phyloP scores from a whole-genome alignment of 2,113 vertebrate genomes.

The Pongo pygmaeus region DNA sequence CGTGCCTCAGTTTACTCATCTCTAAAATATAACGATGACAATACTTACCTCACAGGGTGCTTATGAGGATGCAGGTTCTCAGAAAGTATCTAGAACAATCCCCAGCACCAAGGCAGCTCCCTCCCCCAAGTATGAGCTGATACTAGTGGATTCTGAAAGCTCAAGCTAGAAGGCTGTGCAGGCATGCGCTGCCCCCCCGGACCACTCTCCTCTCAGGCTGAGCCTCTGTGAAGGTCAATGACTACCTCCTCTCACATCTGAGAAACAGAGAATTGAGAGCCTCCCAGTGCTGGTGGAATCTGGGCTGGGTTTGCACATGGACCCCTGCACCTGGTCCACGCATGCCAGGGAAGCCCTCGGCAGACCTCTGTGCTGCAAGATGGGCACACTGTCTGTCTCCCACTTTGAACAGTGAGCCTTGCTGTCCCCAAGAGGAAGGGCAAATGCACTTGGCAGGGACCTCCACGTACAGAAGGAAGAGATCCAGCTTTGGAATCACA shows the following conservation, averaged over 20 bases:
- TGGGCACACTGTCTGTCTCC: not conserved
- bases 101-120: accelerated
- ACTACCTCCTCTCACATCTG: not conserved
- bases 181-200: not conserved
- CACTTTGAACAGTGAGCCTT: not conserved
- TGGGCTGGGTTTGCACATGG: not conserved
- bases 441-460: not conserved
- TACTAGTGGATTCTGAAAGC: not conserved
- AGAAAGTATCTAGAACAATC: not conserved
- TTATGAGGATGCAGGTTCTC: not conserved
- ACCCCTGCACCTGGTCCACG: accelerated
- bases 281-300: not conserved
- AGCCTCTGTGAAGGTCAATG: not conserved
- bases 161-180: not conserved
- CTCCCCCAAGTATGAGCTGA: accelerated
- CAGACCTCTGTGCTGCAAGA: accelerated
- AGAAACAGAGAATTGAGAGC: not conserved
- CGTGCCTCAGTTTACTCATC: not conserved
- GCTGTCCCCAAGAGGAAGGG: not conserved
- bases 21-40: accelerated
- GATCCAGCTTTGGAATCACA: not conserved
- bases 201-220: not conserved
- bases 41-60: accelerated
- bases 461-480: not conserved
- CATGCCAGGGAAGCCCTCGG: accelerated